A percentile compares a stretch with the other conserved stretches of the same genome.
phyloP scores from a whole-genome alignment of 2,888 invertebrate genomes.

The Callinectes sapidus region DNA sequence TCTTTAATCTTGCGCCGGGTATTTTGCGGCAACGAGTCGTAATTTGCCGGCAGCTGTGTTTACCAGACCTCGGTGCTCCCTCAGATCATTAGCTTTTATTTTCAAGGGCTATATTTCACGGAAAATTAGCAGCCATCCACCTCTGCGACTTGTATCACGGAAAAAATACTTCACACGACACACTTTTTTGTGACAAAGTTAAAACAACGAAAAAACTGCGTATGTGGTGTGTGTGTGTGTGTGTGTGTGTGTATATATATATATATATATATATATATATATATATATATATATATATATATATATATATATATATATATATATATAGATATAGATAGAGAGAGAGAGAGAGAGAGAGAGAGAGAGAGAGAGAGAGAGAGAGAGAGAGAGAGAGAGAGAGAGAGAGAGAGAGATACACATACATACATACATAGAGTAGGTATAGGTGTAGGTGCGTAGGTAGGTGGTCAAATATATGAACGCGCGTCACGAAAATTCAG shows the following conservation, averaged over 20 bases:
- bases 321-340: too few relatives aligned
- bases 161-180: neutral
- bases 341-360: too few relatives aligned
- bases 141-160: neutral
- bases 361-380: too few relatives aligned
- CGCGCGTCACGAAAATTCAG: neutral
- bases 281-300: too few relatives aligned
- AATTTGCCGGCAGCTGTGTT: constrained; percentile 34
- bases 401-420: too few relatives aligned
- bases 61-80: constrained; percentile 36
- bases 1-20: constrained; percentile 29
- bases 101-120: constrained; percentile 25
- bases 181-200: neutral
- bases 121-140: constrained; percentile 16
- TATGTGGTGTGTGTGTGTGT: neutral
- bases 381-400: too few relatives aligned
- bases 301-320: too few relatives aligned
- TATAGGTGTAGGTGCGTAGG: too few relatives aligned
- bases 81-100: constrained; percentile 9
- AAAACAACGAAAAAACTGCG: neutral
- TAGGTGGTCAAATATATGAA: neutral
- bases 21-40: constrained; percentile 36
- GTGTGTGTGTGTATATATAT: neutral
- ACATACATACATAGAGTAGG: too few relatives aligned
- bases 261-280: neutral